Percentiles rank a stretch among this genome's conserved stretches.
These are phyloP conservation scores for Pipistrellus pygmaeus DNA, from an alignment of 2,797 vertebrate species.

Conservation along the genomic window DNA sequence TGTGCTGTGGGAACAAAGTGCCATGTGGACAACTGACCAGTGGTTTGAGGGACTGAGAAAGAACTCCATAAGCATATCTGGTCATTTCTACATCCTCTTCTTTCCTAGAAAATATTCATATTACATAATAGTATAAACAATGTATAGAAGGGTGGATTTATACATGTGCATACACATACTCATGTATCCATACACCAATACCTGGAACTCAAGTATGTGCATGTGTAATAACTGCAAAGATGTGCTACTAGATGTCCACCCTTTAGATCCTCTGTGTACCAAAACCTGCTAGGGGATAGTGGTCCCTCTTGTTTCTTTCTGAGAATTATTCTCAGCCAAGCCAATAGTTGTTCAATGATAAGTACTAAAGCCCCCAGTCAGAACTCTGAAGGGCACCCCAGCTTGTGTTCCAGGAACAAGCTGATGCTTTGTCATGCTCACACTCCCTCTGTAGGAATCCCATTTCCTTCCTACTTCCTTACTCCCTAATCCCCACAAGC, in stretches of 20 bases:
- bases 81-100: background rate
- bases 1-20: conserved; percentile 22
- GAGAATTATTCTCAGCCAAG: background rate
- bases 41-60: background rate
- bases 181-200: no score
- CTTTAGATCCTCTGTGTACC: background rate
- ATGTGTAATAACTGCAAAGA: background rate
- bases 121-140: background rate
- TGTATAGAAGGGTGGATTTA: background rate
- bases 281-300: background rate
- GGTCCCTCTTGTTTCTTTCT: background rate
- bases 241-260: no score
- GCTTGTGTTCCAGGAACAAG: background rate
- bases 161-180: accelerated
- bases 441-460: background rate
- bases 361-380: background rate
- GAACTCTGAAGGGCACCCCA: accelerated
- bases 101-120: background rate
- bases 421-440: accelerated
- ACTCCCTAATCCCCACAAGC: background rate
- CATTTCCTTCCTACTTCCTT: background rate
- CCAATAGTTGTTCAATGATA: background rate
- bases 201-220: accelerated
- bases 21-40: background rate
- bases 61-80: background rate